These are phyloP conservation scores for Hydrolagus colliei DNA, from an alignment of 2,797 vertebrate species.

Conservation along the genomic window DNA sequence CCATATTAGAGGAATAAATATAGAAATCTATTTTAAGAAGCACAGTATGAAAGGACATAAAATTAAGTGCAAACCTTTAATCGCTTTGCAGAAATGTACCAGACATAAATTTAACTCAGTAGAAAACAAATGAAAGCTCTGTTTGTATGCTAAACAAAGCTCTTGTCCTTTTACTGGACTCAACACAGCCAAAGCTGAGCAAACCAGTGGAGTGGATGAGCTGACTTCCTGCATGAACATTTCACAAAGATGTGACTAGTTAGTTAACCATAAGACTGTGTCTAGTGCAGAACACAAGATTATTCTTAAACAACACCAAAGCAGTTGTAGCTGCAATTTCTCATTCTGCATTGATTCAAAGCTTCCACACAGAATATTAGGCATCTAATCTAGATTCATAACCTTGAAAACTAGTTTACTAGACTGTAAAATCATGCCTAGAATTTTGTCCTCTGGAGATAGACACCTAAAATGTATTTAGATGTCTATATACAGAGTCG, in stretches of 20 bases:
- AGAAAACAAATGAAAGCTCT: too few relatives aligned
- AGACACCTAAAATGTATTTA: too few relatives aligned
- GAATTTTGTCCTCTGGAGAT: too few relatives aligned
- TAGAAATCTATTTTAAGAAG: background rate
- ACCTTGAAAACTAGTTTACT: too few relatives aligned
- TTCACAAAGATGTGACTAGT: background rate
- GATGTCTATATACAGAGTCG: too few relatives aligned
- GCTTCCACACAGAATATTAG: background rate
- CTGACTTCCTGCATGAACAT: background rate
- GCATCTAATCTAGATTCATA: too few relatives aligned
- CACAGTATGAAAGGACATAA: background rate
- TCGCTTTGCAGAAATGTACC: background rate
- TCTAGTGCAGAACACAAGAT: background rate
- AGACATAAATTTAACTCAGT: too few relatives aligned
- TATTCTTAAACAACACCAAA: background rate
- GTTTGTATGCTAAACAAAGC: background rate
- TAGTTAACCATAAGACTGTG: background rate
- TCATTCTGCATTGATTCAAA: background rate
- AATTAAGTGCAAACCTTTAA: background rate
- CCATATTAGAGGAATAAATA: background rate
- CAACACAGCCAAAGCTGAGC: background rate
- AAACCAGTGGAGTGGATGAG: background rate
- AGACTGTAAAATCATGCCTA: too few relatives aligned
- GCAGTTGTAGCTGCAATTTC: background rate
- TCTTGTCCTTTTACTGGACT: background rate